Evolutionary conservation across 2,113 vertebrate species (phyloP).

Genomic region (Epinephelus lanceolatus): DNA sequence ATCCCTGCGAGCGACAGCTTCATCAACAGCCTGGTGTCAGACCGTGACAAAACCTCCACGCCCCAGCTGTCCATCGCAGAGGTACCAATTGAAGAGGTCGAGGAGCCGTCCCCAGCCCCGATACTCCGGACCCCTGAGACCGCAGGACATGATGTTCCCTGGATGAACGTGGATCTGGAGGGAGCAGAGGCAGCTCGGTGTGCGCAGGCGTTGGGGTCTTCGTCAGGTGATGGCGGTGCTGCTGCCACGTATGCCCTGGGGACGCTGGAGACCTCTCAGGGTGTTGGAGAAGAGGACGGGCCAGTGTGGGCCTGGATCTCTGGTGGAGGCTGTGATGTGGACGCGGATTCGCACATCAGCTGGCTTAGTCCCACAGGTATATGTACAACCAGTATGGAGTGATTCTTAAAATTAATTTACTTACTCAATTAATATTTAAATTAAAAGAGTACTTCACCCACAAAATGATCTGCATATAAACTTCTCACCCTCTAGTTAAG

Average conservation of each 20-base stretch:
- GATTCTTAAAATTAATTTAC: background rate
- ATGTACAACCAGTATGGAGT: background rate
- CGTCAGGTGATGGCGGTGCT: slow-evolving; percentile 43
- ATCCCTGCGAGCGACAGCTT: slow-evolving; percentile 85
- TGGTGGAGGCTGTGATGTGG: slow-evolving; percentile 90
- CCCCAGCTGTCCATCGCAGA: slow-evolving; percentile 54
- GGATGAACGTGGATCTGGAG: slow-evolving; percentile 95
- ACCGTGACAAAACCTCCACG: slow-evolving; percentile 65
- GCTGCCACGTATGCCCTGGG: slow-evolving; percentile 85
- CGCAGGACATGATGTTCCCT: slow-evolving; percentile 80
- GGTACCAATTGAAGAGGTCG: slow-evolving; percentile 38
- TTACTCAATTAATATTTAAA: background rate
- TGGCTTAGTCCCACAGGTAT: slow-evolving; percentile 89
- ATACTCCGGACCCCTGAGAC: slow-evolving; percentile 43
- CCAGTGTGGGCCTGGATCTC: slow-evolving; percentile 94
- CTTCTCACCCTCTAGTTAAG: too few relatives aligned
- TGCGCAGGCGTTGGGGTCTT: background rate
- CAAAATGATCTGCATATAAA: too few relatives aligned
- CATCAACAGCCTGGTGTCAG: slow-evolving; percentile 84
- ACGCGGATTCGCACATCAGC: slow-evolving; percentile 83
- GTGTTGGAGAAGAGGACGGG: slow-evolving; percentile 83
- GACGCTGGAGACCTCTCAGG: slow-evolving; percentile 83
- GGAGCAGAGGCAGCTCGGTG: slow-evolving; percentile 81
- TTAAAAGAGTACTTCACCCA: too few relatives aligned
- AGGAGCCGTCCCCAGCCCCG: slow-evolving; percentile 39